Conservation (phyloP, 64 coral and sea anemone genomes). For the Stylophora pistillata region DNA sequence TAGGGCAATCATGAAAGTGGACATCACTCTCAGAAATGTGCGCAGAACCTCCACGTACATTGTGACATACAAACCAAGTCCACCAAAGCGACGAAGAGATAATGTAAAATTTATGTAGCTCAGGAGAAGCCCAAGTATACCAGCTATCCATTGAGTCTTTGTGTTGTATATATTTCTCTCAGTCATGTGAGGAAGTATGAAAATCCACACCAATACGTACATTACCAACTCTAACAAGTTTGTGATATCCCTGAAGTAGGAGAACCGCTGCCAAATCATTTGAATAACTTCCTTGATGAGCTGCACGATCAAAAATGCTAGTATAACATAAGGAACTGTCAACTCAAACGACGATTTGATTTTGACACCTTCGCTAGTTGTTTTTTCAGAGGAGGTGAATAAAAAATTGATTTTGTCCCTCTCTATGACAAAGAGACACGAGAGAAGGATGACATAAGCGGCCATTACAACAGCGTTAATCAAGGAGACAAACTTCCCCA, state of each 20-base stretch:
- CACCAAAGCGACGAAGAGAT: slow-evolving; percentile 55
- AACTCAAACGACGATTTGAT: not conserved
- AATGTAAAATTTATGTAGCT: slow-evolving; percentile 58
- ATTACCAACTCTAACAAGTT: slow-evolving; percentile 60
- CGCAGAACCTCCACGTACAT: slow-evolving; percentile 69
- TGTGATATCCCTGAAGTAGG: slow-evolving; percentile 61
- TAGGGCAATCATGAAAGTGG: slow-evolving; percentile 56
- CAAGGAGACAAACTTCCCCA: slow-evolving; percentile 62
- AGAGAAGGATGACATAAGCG: slow-evolving; percentile 50
- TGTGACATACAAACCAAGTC: slow-evolving; percentile 56
- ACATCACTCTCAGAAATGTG: slow-evolving; percentile 68
- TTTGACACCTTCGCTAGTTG: slow-evolving; percentile 18
- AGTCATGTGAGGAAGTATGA: slow-evolving; percentile 36
- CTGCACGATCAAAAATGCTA: slow-evolving; percentile 17
- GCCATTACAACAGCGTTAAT: slow-evolving; percentile 44
- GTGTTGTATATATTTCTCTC: slow-evolving; percentile 22
- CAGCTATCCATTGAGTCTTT: slow-evolving; percentile 55
- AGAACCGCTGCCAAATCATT: slow-evolving; percentile 27
- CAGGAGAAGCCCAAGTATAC: slow-evolving; percentile 58
- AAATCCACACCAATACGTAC: slow-evolving; percentile 17
- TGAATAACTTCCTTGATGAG: slow-evolving; percentile 69
- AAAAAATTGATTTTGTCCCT: slow-evolving; percentile 30
- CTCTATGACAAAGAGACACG: slow-evolving; percentile 57
- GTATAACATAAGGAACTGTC: not conserved
- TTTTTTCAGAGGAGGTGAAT: slow-evolving; percentile 26